These are phyloP conservation scores for Ctenosaura bakeri DNA, from an alignment of 2,797 vertebrate species.

Conservation along the genomic window DNA sequence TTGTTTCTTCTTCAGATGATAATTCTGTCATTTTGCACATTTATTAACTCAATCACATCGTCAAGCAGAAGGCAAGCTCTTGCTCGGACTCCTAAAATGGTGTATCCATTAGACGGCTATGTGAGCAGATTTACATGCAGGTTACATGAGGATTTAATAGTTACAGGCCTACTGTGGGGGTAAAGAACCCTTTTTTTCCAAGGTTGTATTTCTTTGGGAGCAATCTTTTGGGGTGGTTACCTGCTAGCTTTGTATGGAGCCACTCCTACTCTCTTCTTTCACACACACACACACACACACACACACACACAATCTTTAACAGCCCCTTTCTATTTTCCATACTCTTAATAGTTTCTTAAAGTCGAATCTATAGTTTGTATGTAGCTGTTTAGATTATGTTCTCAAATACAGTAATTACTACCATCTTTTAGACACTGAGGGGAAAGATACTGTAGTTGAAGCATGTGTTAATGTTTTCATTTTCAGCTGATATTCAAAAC, in stretches of 20 bases:
- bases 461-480: background rate
- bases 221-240: background rate
- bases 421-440: background rate
- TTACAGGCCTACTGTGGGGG: background rate
- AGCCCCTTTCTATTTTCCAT: too few species aligned
- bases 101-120: background rate
- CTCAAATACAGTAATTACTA: background rate
- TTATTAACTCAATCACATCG: background rate
- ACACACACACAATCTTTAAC: background rate
- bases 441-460: background rate
- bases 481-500: background rate
- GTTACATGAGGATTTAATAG: background rate
- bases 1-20: background rate
- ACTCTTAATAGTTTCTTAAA: background rate
- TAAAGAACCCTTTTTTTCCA: background rate
- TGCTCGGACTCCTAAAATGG: background rate
- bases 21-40: too few species aligned
- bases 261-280: background rate
- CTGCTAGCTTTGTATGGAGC: background rate
- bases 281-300: too few species aligned
- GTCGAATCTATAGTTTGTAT: background rate
- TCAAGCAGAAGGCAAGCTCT: background rate
- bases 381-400: background rate
- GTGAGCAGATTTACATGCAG: background rate
- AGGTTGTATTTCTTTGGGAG: background rate